phyloP scores from a whole-genome alignment of 2,113 vertebrate species.

The Bufo bufo region DNA sequence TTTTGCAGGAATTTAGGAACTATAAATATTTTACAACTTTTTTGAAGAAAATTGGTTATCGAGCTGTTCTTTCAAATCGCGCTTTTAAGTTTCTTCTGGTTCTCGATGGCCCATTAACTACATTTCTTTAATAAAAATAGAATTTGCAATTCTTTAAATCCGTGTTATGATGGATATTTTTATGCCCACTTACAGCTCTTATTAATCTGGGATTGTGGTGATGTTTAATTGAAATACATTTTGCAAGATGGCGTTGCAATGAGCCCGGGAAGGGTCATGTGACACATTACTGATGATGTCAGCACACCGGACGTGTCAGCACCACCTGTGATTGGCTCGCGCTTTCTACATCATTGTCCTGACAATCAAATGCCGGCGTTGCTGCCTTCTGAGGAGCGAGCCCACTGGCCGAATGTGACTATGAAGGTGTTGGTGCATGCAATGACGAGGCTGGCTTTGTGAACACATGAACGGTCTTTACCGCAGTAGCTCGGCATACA shows the following conservation, averaged over 20 bases:
- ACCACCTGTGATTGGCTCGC: too few species aligned
- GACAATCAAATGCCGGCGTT: too few species aligned
- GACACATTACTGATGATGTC: too few species aligned
- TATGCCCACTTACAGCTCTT: background rate
- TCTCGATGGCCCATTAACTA: constrained; percentile 22
- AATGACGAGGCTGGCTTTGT: too few species aligned
- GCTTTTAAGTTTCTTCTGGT: constrained; percentile 7
- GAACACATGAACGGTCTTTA: too few species aligned
- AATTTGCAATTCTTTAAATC: constrained; percentile 36
- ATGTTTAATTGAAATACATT: background rate
- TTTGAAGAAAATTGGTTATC: constrained; percentile 32
- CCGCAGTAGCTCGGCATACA: too few species aligned
- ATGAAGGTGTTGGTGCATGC: too few species aligned
- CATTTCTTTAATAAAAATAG: constrained; percentile 13
- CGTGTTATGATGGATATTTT: constrained; percentile 24
- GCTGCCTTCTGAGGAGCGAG: too few species aligned
- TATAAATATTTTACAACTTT: constrained; percentile 43
- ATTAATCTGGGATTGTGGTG: constrained; percentile 15
- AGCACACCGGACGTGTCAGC: too few species aligned
- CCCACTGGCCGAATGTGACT: too few species aligned
- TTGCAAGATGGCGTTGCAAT: background rate
- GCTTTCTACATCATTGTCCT: too few species aligned
- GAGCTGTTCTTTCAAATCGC: background rate
- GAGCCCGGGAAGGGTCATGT: too few species aligned
- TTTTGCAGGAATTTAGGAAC: constrained; percentile 32